Base-by-base conservation (phyloP, 2,888 invertebrate species). In the Pollenia labialis region DNA sequence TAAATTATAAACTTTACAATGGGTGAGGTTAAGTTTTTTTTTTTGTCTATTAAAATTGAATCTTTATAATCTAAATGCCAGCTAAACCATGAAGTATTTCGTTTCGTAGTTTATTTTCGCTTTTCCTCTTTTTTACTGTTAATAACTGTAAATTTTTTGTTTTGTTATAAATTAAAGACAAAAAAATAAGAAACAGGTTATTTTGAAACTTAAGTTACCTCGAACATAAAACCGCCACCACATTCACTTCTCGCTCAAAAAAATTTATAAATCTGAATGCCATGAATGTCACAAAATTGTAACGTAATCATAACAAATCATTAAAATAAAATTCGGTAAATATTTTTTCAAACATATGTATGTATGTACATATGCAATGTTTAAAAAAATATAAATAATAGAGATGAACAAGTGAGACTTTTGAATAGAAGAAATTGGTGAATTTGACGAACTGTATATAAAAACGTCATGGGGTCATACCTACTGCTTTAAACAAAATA, bases 221-320 rank as follows among this genome's bases (percentile, higher is more conserved):
- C 62, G 77, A 71, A 77, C 18, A 44, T 32, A 72, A 83, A 83
- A 66, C 83, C 71, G 60, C 32, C 75, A 69, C 18, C 40, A 66
- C 42, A 72, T 32, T 52, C 52, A 60, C 68, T 10, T 66, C 16
- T 42, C 50, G 32, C 18, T 64, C 48, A 52, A 42, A 71, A 52
- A 14, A 40, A 68, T 48, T 1, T 11, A 16, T 8, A 74, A 56
- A 56, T 56, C 23, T 72, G 56, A 56, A 72, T 72, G 71, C 44
- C 56, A 72, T 7, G 62, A 50, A 74, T 60, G 48, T 50, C 74
- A 62, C 62, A 16, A 12, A 75, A 60, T 62, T 75, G 40, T 42
- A 60, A 23, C 9, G 58, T 58, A n/a, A 46, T n/a, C 23, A 74
- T 74, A 48, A 60, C 74, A 12, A n/a, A n/a, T n/a, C n/a, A 74